Conservation (phyloP, 2,797 vertebrate species). For the Poeciliopsis infans region DNA sequence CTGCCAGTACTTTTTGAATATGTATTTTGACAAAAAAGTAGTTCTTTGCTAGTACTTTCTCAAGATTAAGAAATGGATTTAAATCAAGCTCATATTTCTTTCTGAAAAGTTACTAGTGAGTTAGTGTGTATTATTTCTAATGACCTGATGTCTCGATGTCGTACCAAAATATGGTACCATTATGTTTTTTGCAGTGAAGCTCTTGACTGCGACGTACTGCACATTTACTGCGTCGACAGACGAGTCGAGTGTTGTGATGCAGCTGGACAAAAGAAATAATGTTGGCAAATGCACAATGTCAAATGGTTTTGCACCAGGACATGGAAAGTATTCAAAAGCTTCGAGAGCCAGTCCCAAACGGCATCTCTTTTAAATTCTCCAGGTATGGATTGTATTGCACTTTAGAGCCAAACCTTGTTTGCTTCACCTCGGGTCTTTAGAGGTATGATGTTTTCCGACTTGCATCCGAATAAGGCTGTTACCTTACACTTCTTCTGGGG, state of each 20-base stretch:
- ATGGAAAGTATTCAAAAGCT: neutral
- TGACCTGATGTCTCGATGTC: no score
- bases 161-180: no score
- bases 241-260: neutral
- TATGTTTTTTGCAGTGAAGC: no score
- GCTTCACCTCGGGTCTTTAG: neutral
- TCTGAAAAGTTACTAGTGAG: no score
- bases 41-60: no score
- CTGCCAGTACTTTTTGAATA: no score
- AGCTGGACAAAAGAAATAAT: neutral
- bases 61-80: no score
- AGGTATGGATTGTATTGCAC: neutral
- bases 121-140: no score
- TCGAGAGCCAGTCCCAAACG: neutral
- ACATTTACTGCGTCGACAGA: neutral
- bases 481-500: conserved; percentile 12
- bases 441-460: neutral
- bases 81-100: no score
- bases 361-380: neutral
- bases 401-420: neutral
- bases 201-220: neutral
- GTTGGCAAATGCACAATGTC: neutral
- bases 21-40: no score
- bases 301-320: neutral
- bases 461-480: neutral